These are phyloP conservation scores for Dromiciops gliroides DNA, from an alignment of 2,113 vertebrate species.

Conservation along the genomic window DNA sequence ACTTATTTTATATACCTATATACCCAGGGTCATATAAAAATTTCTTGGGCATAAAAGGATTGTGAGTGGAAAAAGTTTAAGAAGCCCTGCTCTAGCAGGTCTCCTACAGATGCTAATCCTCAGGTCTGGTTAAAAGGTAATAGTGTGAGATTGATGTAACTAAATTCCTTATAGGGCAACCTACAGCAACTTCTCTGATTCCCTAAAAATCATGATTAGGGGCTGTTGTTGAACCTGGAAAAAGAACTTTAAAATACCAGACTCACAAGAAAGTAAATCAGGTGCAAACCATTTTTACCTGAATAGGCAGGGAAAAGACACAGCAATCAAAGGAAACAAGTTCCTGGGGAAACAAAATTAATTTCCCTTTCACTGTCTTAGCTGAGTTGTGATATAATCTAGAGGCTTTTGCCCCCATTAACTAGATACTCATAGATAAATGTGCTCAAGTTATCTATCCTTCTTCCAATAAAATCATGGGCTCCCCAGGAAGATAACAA, in stretches of 20 bases:
- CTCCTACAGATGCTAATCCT: not conserved
- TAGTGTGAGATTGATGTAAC: not conserved
- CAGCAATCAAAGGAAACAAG: conserved; percentile 42
- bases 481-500: conserved; percentile 47
- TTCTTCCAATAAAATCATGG: conserved; percentile 40
- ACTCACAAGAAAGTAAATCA: conserved; percentile 17
- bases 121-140: not conserved
- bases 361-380: not conserved
- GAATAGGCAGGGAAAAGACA: conserved; percentile 25
- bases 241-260: conserved; percentile 59
- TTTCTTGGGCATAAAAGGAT: too few relatives aligned
- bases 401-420: conserved; percentile 20
- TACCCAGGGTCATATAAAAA: too few relatives aligned
- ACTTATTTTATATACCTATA: too few relatives aligned
- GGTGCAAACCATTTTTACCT: conserved; percentile 19
- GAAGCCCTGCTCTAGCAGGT: too few relatives aligned
- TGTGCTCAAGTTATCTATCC: not conserved
- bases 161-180: not conserved
- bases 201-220: conserved; percentile 21
- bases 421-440: conserved; percentile 41
- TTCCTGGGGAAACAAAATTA: conserved; percentile 7
- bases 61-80: too few relatives aligned
- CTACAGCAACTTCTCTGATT: conserved; percentile 36
- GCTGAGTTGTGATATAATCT: conserved; percentile 42
- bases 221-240: conserved; percentile 43